Conservation (phyloP, 2,888 invertebrate genomes). For the Serrognathus titanus region DNA sequence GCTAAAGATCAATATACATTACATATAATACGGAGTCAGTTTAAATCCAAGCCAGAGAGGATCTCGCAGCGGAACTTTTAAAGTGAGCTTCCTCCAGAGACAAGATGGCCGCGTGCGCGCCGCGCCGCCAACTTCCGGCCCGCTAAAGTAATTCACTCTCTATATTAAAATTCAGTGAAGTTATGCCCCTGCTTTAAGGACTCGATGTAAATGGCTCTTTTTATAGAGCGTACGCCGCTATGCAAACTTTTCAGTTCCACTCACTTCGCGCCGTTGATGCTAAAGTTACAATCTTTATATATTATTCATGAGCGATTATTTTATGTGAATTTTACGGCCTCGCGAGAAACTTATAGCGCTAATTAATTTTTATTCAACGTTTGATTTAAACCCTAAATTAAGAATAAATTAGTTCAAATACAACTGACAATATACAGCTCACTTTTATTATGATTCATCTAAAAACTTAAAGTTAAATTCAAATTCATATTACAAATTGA, state of each 20-base stretch:
- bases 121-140: constrained; percentile 25
- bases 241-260: constrained; percentile 4
- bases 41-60: constrained; percentile 39
- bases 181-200: constrained; percentile 36
- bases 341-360: not conserved
- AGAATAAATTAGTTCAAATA: too few species aligned
- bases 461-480: too few species aligned
- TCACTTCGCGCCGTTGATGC: not conserved
- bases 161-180: constrained; percentile 37
- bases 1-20: constrained; percentile 40
- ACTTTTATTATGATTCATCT: too few species aligned
- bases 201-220: constrained; percentile 45
- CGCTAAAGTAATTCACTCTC: constrained; percentile 42
- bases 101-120: constrained; percentile 40
- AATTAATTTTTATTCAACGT: not conserved
- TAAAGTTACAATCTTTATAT: constrained; percentile 7
- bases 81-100: constrained; percentile 45
- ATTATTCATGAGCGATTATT: constrained; percentile 12
- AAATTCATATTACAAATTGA: too few species aligned
- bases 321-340: not conserved
- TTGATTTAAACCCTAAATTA: not conserved
- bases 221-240: constrained; percentile 29
- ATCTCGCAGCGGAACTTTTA: constrained; percentile 44
- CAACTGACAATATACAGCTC: too few species aligned
- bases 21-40: constrained; percentile 44